Conservation (phyloP, 2,113 vertebrate species). For the Hippocampus comes region DNA sequence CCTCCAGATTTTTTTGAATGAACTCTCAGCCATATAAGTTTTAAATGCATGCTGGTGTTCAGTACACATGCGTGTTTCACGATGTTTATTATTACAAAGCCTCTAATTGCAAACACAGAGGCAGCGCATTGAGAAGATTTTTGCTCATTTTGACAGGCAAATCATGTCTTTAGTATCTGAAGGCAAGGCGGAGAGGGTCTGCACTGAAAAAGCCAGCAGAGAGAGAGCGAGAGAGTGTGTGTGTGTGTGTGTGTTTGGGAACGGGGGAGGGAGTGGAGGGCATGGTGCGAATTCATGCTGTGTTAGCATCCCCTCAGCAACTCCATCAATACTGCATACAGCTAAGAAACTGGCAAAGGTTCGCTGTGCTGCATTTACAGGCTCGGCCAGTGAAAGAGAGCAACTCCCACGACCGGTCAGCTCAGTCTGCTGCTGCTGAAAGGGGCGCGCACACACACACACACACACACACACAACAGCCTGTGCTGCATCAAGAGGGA, state of each 20-base stretch:
- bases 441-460: slow-evolving; percentile 14
- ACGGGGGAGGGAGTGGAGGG: slow-evolving; percentile 35
- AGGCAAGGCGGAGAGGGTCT: slow-evolving; percentile 46
- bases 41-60: not conserved
- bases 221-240: slow-evolving; percentile 19
- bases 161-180: slow-evolving; percentile 46
- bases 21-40: not conserved
- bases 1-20: not conserved
- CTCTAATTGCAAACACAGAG: slow-evolving; percentile 15
- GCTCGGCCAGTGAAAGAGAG: slow-evolving; percentile 43
- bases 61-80: not conserved
- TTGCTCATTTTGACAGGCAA: slow-evolving; percentile 44
- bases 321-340: slow-evolving; percentile 80
- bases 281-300: slow-evolving; percentile 72
- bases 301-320: slow-evolving; percentile 79
- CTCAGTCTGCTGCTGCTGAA: slow-evolving; percentile 42
- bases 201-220: slow-evolving; percentile 30
- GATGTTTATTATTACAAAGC: slow-evolving; percentile 15
- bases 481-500: slow-evolving; percentile 51
- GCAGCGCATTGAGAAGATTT: slow-evolving; percentile 31
- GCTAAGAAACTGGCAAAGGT: slow-evolving; percentile 72
- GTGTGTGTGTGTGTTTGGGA: slow-evolving; percentile 13
- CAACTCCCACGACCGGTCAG: slow-evolving; percentile 56
- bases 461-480: slow-evolving; percentile 24
- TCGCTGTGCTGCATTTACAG: slow-evolving; percentile 63